Percentiles rank a stretch among this genome's conserved stretches.
These are phyloP conservation scores for Daktulosphaira vitifoliae DNA, from an alignment of 1,140 invertebrate genomes.

Conservation along the genomic window DNA sequence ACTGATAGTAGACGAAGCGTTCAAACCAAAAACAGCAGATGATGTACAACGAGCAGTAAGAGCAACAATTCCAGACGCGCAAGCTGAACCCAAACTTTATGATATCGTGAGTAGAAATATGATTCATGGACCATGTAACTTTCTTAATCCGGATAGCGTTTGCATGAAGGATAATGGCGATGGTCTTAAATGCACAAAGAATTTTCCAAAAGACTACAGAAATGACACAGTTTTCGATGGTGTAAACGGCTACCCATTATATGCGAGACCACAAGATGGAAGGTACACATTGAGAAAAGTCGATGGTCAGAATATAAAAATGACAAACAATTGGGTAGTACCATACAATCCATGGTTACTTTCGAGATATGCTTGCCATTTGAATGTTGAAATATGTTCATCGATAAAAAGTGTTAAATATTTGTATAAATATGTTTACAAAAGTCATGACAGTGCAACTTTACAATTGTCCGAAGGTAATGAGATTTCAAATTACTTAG, in stretches of 20 bases:
- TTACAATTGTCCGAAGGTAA: neutral
- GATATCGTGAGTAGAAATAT: slow-evolving; percentile 44
- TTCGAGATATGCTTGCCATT: slow-evolving; percentile 41
- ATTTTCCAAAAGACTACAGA: slow-evolving; percentile 41
- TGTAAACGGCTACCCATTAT: slow-evolving; percentile 43
- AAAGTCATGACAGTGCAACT: slow-evolving; percentile 39
- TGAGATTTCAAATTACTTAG: slow-evolving; percentile 35
- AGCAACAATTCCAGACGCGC: slow-evolving; percentile 48
- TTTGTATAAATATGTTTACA: slow-evolving; percentile 45
- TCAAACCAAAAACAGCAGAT: slow-evolving; percentile 33
- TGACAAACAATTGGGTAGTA: slow-evolving; percentile 43
- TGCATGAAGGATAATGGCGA: slow-evolving; percentile 41
- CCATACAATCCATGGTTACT: slow-evolving; percentile 42
- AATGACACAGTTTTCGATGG: slow-evolving; percentile 40
- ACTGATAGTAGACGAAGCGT: neutral
- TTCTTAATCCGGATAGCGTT: slow-evolving; percentile 34
- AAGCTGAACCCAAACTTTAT: slow-evolving; percentile 42
- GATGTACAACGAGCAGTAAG: slow-evolving; percentile 46
- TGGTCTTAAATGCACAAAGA: slow-evolving; percentile 42
- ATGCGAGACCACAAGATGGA: slow-evolving; percentile 39
- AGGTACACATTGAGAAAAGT: fast-evolving
- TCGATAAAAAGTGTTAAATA: slow-evolving; percentile 43
- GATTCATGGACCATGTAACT: slow-evolving; percentile 48
- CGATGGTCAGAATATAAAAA: slow-evolving; percentile 38
- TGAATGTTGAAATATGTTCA: slow-evolving; percentile 43